A percentile compares a stretch with the other conserved stretches of the same genome.
Evolutionary conservation across 53 echinoderm and acorn worm species (phyloP).

Genomic region (Henricia sp.): DNA sequence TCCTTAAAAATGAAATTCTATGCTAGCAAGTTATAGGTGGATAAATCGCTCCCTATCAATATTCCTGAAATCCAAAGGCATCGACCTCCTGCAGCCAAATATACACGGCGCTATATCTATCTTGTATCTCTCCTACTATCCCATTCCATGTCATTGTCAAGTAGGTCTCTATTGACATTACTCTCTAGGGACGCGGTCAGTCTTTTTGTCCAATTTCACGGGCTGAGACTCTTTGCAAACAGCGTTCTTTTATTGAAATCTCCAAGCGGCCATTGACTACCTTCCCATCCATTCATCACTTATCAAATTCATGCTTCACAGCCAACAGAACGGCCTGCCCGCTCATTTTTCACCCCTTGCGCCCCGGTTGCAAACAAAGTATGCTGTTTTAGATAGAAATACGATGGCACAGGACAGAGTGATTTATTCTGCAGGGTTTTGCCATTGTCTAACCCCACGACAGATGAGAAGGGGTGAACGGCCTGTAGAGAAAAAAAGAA

Average conservation of each 20-base stretch:
- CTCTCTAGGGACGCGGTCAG: constrained; percentile 15
- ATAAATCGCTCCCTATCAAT: no score
- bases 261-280: not conserved
- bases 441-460: not conserved
- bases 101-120: not conserved
- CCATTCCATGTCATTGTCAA: constrained; percentile 26
- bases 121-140: not conserved
- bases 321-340: not conserved
- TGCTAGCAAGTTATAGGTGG: no score
- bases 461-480: constrained; percentile 34
- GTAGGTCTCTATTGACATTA: constrained; percentile 8
- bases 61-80: constrained; percentile 22
- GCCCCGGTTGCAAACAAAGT: constrained; percentile 19
- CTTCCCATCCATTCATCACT: constrained; percentile 33
- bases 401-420: not conserved
- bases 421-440: not conserved
- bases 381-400: not conserved
- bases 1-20: no score
- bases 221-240: constrained; percentile 49
- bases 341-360: not conserved
- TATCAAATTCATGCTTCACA: constrained; percentile 30
- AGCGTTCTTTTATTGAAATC: constrained; percentile 17
- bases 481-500: no score
- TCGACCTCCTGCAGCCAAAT: constrained; percentile 22
- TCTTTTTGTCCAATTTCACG: constrained; percentile 51